These are phyloP conservation scores for Lochmaea crataegi DNA, from an alignment of 2,888 invertebrate genomes.

Conservation along the genomic window DNA sequence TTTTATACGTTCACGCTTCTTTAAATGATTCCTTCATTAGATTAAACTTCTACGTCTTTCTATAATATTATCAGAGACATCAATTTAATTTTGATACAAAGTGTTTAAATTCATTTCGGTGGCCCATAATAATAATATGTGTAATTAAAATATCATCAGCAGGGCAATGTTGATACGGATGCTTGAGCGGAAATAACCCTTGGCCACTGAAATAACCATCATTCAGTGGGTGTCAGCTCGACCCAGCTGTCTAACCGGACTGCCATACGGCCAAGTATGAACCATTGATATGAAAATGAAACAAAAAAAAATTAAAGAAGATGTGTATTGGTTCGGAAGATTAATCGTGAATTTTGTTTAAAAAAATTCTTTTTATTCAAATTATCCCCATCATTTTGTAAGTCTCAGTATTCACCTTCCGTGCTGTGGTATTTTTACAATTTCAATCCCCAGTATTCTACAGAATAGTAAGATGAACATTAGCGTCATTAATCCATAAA, in stretches of 20 bases:
- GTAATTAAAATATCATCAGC: slow-evolving; percentile 40
- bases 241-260: slow-evolving; percentile 26
- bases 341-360: too few species aligned
- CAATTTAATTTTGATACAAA: slow-evolving; percentile 10
- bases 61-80: not conserved
- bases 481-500: too few species aligned
- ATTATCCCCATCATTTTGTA: too few species aligned
- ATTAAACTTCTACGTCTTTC: slow-evolving; percentile 7
- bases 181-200: slow-evolving; percentile 31
- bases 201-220: slow-evolving; percentile 21
- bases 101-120: slow-evolving; percentile 11
- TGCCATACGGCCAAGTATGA: not conserved
- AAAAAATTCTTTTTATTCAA: too few species aligned
- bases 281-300: not conserved
- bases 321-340: not conserved
- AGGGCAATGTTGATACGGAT: slow-evolving; percentile 29
- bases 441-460: too few species aligned
- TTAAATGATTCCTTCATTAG: not conserved
- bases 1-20: not conserved
- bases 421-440: too few species aligned
- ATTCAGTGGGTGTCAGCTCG: slow-evolving; percentile 33
- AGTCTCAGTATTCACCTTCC: too few species aligned
- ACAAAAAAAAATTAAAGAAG: not conserved
- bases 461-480: too few species aligned
- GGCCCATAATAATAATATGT: slow-evolving; percentile 23